A percentile compares a stretch with the other conserved stretches of the same genome.
Evolutionary conservation across 1,140 invertebrate species (phyloP).

Genomic region (Achatina immaculata): DNA sequence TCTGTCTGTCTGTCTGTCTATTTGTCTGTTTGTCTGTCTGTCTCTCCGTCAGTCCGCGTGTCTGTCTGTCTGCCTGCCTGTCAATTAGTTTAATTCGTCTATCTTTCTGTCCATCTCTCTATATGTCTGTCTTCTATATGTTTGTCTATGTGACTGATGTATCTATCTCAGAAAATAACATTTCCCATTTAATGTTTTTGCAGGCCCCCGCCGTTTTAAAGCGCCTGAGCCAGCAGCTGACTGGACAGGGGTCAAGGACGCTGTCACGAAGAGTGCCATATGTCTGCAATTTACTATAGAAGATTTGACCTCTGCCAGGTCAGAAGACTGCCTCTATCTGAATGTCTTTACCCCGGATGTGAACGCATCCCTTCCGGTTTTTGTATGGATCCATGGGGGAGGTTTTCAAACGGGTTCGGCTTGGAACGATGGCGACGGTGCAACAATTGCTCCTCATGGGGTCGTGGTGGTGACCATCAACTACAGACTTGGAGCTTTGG

Average conservation of each 20-base stretch:
- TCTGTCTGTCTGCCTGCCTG: too few relatives aligned
- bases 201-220: conserved; percentile 12
- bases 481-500: conserved; percentile 31
- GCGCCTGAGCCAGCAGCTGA: not conserved
- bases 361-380: conserved; percentile 6
- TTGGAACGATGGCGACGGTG: conserved; percentile 74
- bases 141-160: too few relatives aligned
- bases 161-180: not conserved
- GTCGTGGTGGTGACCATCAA: conserved; percentile 26
- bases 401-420: conserved; percentile 60
- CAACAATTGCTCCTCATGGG: not conserved
- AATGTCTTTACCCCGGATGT: conserved; percentile 30
- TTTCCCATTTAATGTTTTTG: not conserved
- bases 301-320: not conserved
- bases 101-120: not conserved
- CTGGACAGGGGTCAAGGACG: conserved; percentile 17
- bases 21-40: too few relatives aligned
- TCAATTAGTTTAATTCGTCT: too few relatives aligned
- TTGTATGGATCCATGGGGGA: conserved; percentile 33
- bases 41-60: too few relatives aligned
- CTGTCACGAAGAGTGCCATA: not conserved
- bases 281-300: not conserved
- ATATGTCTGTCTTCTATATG: not conserved
- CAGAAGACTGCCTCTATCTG: conserved; percentile 32
- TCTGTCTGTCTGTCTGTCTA: too few relatives aligned